phyloP scores from a whole-genome alignment of 2,797 vertebrate genomes.

The Lateolabrax maculatus region DNA sequence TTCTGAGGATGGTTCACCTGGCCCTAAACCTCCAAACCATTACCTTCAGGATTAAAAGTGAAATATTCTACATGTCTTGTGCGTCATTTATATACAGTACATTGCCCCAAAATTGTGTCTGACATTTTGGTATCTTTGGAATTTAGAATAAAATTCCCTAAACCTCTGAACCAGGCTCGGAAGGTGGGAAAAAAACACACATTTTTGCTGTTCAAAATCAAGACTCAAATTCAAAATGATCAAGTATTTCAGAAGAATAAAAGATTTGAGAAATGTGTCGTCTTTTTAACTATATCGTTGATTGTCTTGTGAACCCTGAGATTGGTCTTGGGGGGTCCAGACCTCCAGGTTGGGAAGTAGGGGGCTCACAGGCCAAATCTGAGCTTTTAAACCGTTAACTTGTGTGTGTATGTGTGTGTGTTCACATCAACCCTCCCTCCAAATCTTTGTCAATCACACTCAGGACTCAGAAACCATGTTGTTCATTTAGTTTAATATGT shows the following conservation, averaged over 20 bases:
- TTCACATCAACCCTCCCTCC: background rate
- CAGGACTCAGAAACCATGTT: slow-evolving; percentile 48
- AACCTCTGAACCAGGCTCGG: background rate
- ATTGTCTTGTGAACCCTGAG: background rate
- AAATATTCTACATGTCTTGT: background rate
- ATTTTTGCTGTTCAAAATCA: background rate
- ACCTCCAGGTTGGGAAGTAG: background rate
- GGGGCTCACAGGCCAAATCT: background rate
- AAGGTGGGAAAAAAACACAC: background rate
- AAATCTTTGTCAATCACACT: slow-evolving; percentile 35
- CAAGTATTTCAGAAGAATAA: background rate
- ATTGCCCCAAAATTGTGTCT: background rate
- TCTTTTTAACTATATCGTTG: background rate
- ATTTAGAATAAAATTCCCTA: background rate
- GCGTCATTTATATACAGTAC: background rate
- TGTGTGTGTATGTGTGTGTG: background rate
- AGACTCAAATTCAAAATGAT: too few relatives aligned
- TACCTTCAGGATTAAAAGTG: background rate
- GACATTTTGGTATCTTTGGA: background rate
- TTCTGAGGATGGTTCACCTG: slow-evolving; percentile 14
- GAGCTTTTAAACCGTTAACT: background rate
- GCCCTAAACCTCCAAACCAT: background rate
- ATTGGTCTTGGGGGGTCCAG: background rate
- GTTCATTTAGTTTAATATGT: slow-evolving; percentile 87
- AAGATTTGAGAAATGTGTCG: background rate